These are phyloP conservation scores for Allolobophora icterica DNA, from an alignment of 2,888 invertebrate species.

Conservation along the genomic window DNA sequence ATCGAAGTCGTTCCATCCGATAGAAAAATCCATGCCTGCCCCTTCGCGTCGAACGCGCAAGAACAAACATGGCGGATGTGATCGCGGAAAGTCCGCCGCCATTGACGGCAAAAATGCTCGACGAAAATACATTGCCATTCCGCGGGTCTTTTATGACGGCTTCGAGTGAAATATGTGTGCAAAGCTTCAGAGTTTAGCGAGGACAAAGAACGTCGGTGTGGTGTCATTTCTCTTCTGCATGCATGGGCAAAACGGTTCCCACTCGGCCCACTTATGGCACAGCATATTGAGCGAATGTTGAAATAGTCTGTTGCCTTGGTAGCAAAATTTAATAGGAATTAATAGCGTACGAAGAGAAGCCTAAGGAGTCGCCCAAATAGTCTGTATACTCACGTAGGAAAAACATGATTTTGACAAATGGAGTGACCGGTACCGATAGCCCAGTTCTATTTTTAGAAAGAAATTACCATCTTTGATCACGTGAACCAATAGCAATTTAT, in stretches of 20 bases:
- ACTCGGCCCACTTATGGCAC: neutral
- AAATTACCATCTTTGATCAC: neutral
- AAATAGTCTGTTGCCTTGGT: neutral
- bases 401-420: too few species aligned
- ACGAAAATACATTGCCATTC: neutral
- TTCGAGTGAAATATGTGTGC: neutral
- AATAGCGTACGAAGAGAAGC: neutral
- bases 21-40: neutral
- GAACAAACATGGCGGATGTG: slow-evolving; percentile 11
- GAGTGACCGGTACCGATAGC: neutral
- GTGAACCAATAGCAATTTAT: too few species aligned
- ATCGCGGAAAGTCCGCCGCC: neutral
- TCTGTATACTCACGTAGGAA: too few species aligned
- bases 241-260: neutral
- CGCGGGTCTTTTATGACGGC: neutral
- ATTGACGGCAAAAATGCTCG: neutral
- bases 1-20: slow-evolving; percentile 17
- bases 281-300: neutral
- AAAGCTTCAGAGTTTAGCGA: neutral
- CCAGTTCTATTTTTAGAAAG: neutral
- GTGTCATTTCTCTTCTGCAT: neutral
- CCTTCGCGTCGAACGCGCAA: neutral
- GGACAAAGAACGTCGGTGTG: slow-evolving; percentile 9
- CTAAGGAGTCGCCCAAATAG: too few species aligned
- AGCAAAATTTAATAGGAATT: neutral